These are phyloP conservation scores for Ailuropoda melanoleuca DNA, from an alignment of 2,113 vertebrate species.

Conservation along the genomic window DNA sequence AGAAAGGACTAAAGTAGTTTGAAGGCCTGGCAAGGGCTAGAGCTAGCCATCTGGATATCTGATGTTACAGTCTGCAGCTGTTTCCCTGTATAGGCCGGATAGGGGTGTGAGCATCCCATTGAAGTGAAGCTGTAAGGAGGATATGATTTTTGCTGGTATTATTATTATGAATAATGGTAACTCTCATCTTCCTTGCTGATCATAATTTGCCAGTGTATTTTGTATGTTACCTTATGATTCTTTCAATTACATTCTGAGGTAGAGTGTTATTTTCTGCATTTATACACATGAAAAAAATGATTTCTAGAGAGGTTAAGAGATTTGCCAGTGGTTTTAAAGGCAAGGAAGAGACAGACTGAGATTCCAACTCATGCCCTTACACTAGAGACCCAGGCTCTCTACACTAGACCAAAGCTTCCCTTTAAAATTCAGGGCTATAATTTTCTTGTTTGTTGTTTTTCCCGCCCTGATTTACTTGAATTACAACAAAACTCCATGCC, in stretches of 20 bases:
- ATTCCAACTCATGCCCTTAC: background rate
- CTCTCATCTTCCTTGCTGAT: background rate
- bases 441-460: background rate
- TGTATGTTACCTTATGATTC: background rate
- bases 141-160: background rate
- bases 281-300: background rate
- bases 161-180: background rate
- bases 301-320: background rate
- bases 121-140: background rate
- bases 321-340: background rate
- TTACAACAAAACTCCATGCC: background rate
- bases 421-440: background rate
- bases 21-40: background rate
- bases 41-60: background rate
- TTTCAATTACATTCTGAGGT: background rate
- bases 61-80: background rate
- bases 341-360: background rate
- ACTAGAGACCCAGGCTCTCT: background rate
- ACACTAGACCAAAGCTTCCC: background rate
- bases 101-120: background rate
- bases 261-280: background rate
- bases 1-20: background rate
- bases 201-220: background rate
- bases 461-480: background rate
- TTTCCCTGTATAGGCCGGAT: background rate